Conservation (phyloP, 2,113 vertebrate species). For the Gambusia affinis region DNA sequence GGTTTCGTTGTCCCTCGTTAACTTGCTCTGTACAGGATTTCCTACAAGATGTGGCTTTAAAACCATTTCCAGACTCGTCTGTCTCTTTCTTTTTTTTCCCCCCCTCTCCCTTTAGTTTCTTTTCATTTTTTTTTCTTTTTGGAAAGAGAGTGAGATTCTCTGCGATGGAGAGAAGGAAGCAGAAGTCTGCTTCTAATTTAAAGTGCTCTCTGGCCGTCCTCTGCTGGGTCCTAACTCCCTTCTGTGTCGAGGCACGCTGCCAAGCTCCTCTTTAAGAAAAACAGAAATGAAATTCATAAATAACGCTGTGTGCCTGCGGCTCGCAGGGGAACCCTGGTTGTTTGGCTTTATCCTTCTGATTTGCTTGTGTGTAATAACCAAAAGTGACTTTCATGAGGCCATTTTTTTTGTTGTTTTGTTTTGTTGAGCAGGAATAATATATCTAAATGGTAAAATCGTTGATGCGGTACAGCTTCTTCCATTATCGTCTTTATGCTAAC, state of each 20-base stretch:
- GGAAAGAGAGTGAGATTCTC: slow-evolving; percentile 18
- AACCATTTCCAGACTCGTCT: slow-evolving; percentile 73
- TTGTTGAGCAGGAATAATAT: not conserved
- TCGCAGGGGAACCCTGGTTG: slow-evolving; percentile 32
- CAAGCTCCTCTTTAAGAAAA: slow-evolving; percentile 60
- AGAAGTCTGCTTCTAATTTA: slow-evolving; percentile 83
- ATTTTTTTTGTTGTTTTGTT: not conserved
- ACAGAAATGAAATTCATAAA: slow-evolving; percentile 71
- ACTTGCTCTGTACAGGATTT: slow-evolving; percentile 83
- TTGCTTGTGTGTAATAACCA: not conserved
- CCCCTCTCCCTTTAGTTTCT: slow-evolving; percentile 29
- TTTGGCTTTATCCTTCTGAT: slow-evolving; percentile 27
- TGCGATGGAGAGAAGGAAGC: slow-evolving; percentile 26
- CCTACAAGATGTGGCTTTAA: slow-evolving; percentile 72
- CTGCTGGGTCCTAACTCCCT: slow-evolving; percentile 77
- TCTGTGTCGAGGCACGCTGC: slow-evolving; percentile 36
- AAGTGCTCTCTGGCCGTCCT: slow-evolving; percentile 55
- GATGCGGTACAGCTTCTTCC: slow-evolving; percentile 7
- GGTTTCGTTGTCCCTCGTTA: slow-evolving; percentile 79
- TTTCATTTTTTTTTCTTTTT: slow-evolving; percentile 27
- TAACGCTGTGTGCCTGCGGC: slow-evolving; percentile 62
- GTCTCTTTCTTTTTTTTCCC: slow-evolving; percentile 14
- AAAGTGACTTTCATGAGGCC: not conserved
- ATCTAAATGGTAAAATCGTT: not conserved
- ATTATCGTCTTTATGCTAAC: not conserved